phyloP scores from a whole-genome alignment of 2,888 invertebrate genomes.

The Merodon equestris region DNA sequence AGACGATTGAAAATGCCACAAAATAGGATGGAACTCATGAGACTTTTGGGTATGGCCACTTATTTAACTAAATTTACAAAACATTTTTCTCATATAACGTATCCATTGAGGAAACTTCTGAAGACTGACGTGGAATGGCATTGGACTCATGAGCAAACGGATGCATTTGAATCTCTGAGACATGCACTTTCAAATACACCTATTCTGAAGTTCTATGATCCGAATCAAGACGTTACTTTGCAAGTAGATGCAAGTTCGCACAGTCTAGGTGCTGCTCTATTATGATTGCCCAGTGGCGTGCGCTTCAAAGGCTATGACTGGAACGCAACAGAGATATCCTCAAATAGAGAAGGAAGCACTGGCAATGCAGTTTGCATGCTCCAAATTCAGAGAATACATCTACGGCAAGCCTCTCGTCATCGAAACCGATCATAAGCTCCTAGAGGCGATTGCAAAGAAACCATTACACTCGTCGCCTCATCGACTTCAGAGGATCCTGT shows the following conservation, averaged over 20 bases:
- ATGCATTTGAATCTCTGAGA: constrained; percentile 45
- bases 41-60: constrained; percentile 26
- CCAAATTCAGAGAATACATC: constrained; percentile 70
- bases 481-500: constrained; percentile 72
- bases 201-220: constrained; percentile 71
- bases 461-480: constrained; percentile 49
- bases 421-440: constrained; percentile 70
- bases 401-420: constrained; percentile 53
- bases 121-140: constrained; percentile 40
- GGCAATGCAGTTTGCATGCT: constrained; percentile 54
- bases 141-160: constrained; percentile 44
- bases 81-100: constrained; percentile 50
- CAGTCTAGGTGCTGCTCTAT: constrained; percentile 74
- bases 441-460: constrained; percentile 72
- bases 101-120: constrained; percentile 27
- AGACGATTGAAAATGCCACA: constrained; percentile 8
- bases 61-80: constrained; percentile 59
- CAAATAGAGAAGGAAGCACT: constrained; percentile 60
- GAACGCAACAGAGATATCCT: constrained; percentile 65
- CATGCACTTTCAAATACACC: constrained; percentile 60
- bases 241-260: constrained; percentile 68
- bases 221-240: constrained; percentile 69
- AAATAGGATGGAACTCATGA: constrained; percentile 9
- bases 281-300: constrained; percentile 74
- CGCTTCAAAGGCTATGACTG: constrained; percentile 71